phyloP scores from a whole-genome alignment of 2,797 vertebrate species.

The Dicrostonyx torquatus region DNA sequence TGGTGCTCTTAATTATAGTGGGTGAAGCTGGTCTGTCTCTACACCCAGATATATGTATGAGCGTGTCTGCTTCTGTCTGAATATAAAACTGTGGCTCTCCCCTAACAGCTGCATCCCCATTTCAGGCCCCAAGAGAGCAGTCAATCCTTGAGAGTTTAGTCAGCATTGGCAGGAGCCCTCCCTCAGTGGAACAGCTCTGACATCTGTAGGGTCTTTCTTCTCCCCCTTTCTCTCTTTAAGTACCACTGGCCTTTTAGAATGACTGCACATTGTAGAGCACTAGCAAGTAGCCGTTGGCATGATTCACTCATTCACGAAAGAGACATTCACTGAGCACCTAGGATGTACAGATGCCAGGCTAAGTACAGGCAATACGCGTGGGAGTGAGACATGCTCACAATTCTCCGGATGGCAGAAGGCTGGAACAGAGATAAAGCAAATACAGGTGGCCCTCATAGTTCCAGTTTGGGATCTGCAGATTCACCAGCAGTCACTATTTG shows the following conservation, averaged over 20 bases:
- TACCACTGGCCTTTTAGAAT: neutral
- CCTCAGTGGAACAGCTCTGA: accelerated
- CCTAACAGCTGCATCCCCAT: neutral
- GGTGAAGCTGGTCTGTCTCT: neutral
- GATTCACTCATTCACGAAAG: neutral
- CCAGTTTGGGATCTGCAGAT: neutral
- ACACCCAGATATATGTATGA: neutral
- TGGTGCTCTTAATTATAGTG: too few relatives aligned
- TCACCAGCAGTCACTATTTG: neutral
- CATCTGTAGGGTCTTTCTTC: neutral
- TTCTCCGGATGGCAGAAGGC: neutral
- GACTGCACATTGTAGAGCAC: neutral
- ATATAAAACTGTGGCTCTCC: neutral
- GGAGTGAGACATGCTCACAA: neutral
- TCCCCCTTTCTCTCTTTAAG: neutral
- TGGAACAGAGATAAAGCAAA: too few relatives aligned
- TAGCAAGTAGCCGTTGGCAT: neutral
- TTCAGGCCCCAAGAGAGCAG: neutral
- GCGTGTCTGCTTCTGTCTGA: neutral
- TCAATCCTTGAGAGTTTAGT: conserved; percentile 17
- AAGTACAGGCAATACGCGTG: accelerated
- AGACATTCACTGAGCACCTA: neutral
- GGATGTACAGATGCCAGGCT: neutral
- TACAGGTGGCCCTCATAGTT: neutral
- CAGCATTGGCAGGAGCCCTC: neutral